Percentiles rank a stretch among this genome's conserved stretches.
Evolutionary conservation across 2,888 invertebrate genomes (phyloP).

Genomic region (Eupithecia inturbata): DNA sequence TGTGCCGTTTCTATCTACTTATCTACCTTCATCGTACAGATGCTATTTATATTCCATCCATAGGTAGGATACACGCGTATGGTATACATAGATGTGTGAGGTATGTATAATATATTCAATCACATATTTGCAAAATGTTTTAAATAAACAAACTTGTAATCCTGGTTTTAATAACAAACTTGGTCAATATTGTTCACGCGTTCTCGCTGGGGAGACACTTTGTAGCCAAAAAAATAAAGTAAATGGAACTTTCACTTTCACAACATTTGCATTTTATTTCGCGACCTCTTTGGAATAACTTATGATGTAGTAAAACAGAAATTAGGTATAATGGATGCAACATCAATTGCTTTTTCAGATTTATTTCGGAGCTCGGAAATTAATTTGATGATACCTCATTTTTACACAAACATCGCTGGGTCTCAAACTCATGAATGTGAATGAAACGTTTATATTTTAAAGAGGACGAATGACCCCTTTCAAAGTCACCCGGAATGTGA

Average conservation of each 20-base stretch:
- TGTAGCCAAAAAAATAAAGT: conserved; percentile 46
- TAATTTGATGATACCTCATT: conserved; percentile 56
- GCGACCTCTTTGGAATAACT: conserved; percentile 46
- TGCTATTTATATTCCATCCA: conserved; percentile 1
- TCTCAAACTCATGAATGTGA: conserved; percentile 61
- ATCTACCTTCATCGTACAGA: not conserved
- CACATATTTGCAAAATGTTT: not conserved
- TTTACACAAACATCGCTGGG: conserved; percentile 45
- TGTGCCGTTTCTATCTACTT: conserved; percentile 5
- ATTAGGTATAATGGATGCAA: conserved; percentile 47
- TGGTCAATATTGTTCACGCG: not conserved
- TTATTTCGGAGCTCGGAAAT: conserved; percentile 45
- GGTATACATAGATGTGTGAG: not conserved
- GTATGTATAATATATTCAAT: not conserved
- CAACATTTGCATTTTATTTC: conserved; percentile 61
- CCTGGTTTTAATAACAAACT: not conserved
- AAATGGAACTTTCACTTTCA: conserved; percentile 52
- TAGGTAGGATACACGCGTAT: not conserved
- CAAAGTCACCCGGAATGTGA: conserved; percentile 55
- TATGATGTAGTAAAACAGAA: conserved; percentile 49
- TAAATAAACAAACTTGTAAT: not conserved
- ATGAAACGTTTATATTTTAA: conserved; percentile 58
- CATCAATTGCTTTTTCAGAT: conserved; percentile 49
- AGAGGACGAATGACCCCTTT: conserved; percentile 56
- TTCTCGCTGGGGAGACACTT: not conserved